phyloP scores from a whole-genome alignment of 37 sponge, comb jelly and placozoan genomes.

The Agelas oroides region DNA sequence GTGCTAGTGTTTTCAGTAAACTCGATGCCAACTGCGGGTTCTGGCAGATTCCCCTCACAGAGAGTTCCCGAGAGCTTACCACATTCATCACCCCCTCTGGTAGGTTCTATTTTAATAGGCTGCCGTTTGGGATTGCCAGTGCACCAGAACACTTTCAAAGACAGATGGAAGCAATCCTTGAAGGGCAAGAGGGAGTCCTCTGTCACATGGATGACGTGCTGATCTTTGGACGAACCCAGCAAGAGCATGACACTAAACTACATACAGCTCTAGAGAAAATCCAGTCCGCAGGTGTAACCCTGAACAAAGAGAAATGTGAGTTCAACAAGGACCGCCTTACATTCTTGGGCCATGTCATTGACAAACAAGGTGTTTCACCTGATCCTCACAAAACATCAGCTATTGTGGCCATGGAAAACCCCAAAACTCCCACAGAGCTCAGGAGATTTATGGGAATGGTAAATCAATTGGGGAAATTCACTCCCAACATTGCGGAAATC shows the following conservation, averaged over 20 bases:
- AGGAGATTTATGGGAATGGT: slow-evolving; percentile 55
- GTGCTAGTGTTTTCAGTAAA: neutral
- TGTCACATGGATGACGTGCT: slow-evolving; percentile 60
- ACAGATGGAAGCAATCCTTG: slow-evolving; percentile 33
- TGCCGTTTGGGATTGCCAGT: slow-evolving; percentile 15
- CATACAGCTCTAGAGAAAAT: slow-evolving; percentile 45
- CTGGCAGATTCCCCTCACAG: neutral
- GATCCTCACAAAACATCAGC: slow-evolving; percentile 58
- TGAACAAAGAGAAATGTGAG: slow-evolving; percentile 54
- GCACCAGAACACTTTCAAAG: slow-evolving; percentile 54
- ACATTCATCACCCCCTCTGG: neutral
- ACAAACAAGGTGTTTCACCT: slow-evolving; percentile 30
- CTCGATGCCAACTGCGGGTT: neutral
- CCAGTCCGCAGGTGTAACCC: slow-evolving; percentile 25
- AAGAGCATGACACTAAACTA: slow-evolving; percentile 48
- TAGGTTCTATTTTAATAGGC: neutral
- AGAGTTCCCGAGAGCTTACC: neutral
- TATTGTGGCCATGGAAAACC: slow-evolving; percentile 30
- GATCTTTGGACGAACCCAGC: slow-evolving; percentile 21
- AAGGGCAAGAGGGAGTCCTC: slow-evolving; percentile 46
- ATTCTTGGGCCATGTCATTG: slow-evolving; percentile 49
- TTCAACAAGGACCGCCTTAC: slow-evolving; percentile 18
- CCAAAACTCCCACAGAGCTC: slow-evolving; percentile 23
- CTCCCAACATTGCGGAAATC: slow-evolving; percentile 38
- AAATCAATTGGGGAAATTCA: slow-evolving; percentile 56